Base-by-base conservation (phyloP, 2,888 invertebrate species). In the Anoplius nigerrimus region DNA sequence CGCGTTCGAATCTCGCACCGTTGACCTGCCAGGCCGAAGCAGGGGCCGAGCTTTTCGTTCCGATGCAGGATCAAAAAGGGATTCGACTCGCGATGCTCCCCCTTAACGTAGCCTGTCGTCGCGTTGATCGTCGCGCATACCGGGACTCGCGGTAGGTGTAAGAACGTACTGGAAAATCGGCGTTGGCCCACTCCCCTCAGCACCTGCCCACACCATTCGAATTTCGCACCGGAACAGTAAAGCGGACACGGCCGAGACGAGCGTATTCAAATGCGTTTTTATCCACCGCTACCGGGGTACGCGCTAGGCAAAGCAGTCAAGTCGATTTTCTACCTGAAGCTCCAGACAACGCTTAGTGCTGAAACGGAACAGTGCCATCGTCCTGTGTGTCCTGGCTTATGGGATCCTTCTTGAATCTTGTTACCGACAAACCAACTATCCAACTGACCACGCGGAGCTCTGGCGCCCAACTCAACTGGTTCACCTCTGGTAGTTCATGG, bases 301-400 rank as follows among this genome's bases (percentile, higher is more conserved):
- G 48, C 48, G 48, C 48, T 8, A 4, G 16, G n/a, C n/a, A 48
- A 6, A n/a, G 6, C n/a, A 16, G 8, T 16, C 3, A 48, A 3
- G 2, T 8, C 16, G 11, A 6, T 18, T 48, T 48, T 48, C 48
- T 79, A 88, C 88, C 86, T 88, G 88, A 24, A 88, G 78, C 63
- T 88, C 88, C 71, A 88, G 75, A 79, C 87, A 87, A 71, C 87
- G 86, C 78, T 83, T 85, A 60, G 84, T 80, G 72, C 80, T 87
- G 60, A 87, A 82, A 70, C 88, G 86, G 76, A 88, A 88, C 20
- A 88, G 83, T 82, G 88, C 88, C 88, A 88, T 88, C 68, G 78
- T 85, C 74, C 75, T 72, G 76, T 63, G 68, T 75, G 76, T 78
- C 76, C 72, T 75, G 68, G 61, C 65, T 71, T 72, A 69, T 64